Base-by-base conservation (phyloP, 2,888 invertebrate species). In the Spodoptera exigua region DNA sequence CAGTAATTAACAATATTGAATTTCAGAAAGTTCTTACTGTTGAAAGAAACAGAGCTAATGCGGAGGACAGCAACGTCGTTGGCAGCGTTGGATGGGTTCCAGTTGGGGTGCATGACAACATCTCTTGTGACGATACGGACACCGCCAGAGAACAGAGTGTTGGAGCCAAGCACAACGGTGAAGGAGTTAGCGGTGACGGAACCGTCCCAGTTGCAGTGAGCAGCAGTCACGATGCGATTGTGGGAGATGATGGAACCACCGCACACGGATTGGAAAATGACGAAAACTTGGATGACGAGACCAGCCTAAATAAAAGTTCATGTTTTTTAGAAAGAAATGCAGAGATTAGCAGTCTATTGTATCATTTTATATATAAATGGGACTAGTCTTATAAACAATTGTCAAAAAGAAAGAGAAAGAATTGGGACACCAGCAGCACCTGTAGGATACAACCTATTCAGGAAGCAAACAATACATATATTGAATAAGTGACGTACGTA, bases 81-180 rank as follows among this genome's bases (percentile, higher is more conserved):
- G 0, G 49, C 68, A 54, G 76, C 77, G 0, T 57, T 82, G 0
- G 1, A 17, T 0, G 81, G 80, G 45, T 72, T 78, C 88, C 87
- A 89, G 5, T 68, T 45, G 2, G 81, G 78, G 56, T 89, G 87
- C 59, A 83, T 68, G 1, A 70, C 60, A 2, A 87, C 68, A 37
- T 79, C 54, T 5, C 41, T 78, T 16, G 82, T 77, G 3, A 16
- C n/a, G 5, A 78, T 61, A 10, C 88, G 80, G 17, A 52, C 63
- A 11, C 89, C 89, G 2, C 89, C 89, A 37, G 48, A 58, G 75
- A 89, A 89, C 16, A 89, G 18, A 3, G 61, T 65, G 70, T 82
- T 85, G 54, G 87, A 84, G 14, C 89, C 89, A n/a, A 85, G 79
- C 10, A 88, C 89, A 2, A 78, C 84, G 3, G 84, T 84, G 52